A percentile compares a stretch with the other conserved stretches of the same genome.
Conservation (phyloP, 2,113 vertebrate species). For the Crotalus helleri region DNA sequence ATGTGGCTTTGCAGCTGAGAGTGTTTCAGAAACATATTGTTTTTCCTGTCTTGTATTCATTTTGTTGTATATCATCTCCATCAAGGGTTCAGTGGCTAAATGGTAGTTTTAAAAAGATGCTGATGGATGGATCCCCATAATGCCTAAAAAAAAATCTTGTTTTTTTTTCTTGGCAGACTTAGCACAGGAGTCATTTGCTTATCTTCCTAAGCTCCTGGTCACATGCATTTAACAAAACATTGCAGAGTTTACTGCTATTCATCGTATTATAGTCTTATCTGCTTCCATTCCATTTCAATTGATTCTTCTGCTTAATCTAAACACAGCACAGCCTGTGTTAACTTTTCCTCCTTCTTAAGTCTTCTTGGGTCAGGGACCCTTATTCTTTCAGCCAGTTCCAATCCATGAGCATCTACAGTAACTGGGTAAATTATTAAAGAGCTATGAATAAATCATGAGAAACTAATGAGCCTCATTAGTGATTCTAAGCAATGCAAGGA, state of each 20-base stretch:
- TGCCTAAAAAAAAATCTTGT: neutral
- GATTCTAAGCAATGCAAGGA: slow-evolving; percentile 39
- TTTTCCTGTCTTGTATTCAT: neutral
- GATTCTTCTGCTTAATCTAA: neutral
- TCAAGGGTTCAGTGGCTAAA: neutral
- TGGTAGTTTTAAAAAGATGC: neutral
- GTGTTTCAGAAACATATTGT: neutral
- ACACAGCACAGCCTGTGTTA: neutral
- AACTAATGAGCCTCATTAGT: slow-evolving; percentile 41
- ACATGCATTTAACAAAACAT: neutral
- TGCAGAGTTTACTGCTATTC: neutral
- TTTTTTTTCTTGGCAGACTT: neutral
- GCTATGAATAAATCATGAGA: slow-evolving; percentile 17
- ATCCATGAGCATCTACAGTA: neutral
- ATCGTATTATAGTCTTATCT: neutral
- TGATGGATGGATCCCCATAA: neutral
- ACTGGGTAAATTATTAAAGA: slow-evolving; percentile 10
- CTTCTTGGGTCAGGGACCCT: slow-evolving; percentile 1
- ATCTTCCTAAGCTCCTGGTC: neutral
- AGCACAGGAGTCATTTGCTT: neutral
- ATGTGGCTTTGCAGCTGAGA: neutral
- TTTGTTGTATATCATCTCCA: neutral
- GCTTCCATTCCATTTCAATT: neutral
- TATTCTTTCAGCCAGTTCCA: neutral
- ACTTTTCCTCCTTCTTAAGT: neutral